These are phyloP conservation scores for Arnoldichthys spilopterus DNA, from an alignment of 2,797 vertebrate genomes.

Conservation along the genomic window DNA sequence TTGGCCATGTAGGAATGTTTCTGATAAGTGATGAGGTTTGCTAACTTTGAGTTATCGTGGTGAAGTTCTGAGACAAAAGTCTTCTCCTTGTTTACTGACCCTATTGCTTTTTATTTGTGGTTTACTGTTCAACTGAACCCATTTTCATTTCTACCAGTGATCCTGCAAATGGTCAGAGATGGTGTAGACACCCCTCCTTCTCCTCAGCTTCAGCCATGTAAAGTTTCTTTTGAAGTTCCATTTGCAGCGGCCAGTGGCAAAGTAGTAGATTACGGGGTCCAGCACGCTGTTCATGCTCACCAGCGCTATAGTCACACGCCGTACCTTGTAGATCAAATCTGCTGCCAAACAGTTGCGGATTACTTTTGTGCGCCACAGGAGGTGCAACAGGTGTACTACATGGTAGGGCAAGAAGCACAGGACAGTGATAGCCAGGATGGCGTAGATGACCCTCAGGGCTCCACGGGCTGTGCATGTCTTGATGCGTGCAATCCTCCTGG, in stretches of 20 bases:
- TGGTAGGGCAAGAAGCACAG: constrained; percentile 86
- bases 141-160: background rate
- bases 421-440: constrained; percentile 78
- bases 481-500: constrained; percentile 65
- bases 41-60: no score
- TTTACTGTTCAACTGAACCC: background rate
- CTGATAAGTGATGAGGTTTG: no score
- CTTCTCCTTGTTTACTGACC: background rate
- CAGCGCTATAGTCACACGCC: constrained; percentile 77
- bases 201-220: constrained; percentile 52
- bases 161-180: constrained; percentile 56
- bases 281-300: constrained; percentile 84
- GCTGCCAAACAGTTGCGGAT: constrained; percentile 48
- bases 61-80: no score
- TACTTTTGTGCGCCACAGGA: constrained; percentile 65
- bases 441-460: constrained; percentile 71
- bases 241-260: constrained; percentile 72
- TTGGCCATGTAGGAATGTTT: background rate
- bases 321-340: constrained; percentile 68
- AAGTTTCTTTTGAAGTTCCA: constrained; percentile 66
- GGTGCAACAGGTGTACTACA: constrained; percentile 77
- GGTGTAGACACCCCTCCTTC: constrained; percentile 67
- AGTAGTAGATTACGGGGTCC: constrained; percentile 83
- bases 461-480: constrained; percentile 60
- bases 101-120: background rate